phyloP scores from a whole-genome alignment of 2,113 vertebrate species.

The Manacus vitellinus region DNA sequence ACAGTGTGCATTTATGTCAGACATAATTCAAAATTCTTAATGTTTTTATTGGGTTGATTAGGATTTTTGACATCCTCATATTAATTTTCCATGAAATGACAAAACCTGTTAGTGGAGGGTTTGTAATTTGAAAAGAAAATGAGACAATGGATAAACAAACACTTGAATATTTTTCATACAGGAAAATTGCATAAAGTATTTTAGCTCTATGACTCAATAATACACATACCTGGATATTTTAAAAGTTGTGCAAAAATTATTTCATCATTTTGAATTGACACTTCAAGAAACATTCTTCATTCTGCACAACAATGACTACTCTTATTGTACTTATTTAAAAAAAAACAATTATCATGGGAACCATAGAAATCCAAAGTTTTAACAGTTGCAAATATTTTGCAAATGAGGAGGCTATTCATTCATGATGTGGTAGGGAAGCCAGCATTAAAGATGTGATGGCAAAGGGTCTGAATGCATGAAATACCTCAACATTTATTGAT shows the following conservation, averaged over 20 bases:
- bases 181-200: background rate
- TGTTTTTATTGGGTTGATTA: background rate
- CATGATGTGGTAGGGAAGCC: background rate
- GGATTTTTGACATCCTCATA: background rate
- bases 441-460: background rate
- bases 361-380: background rate
- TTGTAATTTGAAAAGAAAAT: background rate
- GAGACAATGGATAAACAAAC: background rate
- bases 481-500: background rate
- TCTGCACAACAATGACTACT: background rate
- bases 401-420: background rate
- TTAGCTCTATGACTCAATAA: background rate
- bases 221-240: constrained; percentile 3
- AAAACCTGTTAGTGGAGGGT: background rate
- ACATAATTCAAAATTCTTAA: background rate
- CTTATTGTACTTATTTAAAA: background rate
- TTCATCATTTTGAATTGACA: background rate
- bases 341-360: background rate
- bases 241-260: background rate
- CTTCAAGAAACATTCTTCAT: background rate
- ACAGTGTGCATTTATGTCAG: background rate
- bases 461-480: background rate
- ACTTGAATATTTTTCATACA: background rate
- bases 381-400: background rate
- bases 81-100: background rate